Evolutionary conservation across 2,797 vertebrate species (phyloP), one percentile per base, ranked within the genome.

Genomic region (Betta splendens): DNA sequence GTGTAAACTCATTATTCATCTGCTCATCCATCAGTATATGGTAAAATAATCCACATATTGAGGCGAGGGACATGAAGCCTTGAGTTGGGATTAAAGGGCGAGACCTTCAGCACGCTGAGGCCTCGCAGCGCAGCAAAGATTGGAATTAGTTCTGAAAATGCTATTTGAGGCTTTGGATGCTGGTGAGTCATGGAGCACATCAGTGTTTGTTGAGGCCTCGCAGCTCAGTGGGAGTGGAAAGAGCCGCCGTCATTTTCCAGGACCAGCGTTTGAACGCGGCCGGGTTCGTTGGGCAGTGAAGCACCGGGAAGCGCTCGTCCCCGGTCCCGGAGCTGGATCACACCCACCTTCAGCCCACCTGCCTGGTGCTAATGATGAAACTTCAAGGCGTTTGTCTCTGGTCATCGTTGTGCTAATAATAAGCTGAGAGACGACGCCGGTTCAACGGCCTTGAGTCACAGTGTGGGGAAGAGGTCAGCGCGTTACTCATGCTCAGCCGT

Each of bases 131-230:
- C 28, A 56, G 58, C n/a, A 15, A 36, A 12, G 75, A 79, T 68
- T 50, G 54, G 61, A 74, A 82, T 75, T 64, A 57, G 38, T 69
- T 81, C 85, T 81, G 56, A 77, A 85, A 75, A 66, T 72, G 53
- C 68, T 78, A 64, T 85, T 83, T 71, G 72, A 54, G 66, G 61
- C 73, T 53, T 45, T 23, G 39, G 54, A 48, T 53, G 65, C 40
- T 25, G 38, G 28, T 87, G 81, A 87, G 46, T 89, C 83, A 83
- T 58, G 58, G 58, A 75, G 68, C 46, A 50, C 72, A 77, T 73
- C 69, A 68, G 70, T 72, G 64, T 83, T 83, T 75, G 78, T 68
- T 21, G 28, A 39, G 67, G 72, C 71, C 65, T 49, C 57, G 65
- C 76, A 62, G 29, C 64, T 71, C 75, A 47, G 57, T 60, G 70